Evolutionary conservation across 2,888 invertebrate genomes (phyloP), one percentile per base, ranked within the genome.

Genomic region (Caenorhabditis doughertyi): DNA sequence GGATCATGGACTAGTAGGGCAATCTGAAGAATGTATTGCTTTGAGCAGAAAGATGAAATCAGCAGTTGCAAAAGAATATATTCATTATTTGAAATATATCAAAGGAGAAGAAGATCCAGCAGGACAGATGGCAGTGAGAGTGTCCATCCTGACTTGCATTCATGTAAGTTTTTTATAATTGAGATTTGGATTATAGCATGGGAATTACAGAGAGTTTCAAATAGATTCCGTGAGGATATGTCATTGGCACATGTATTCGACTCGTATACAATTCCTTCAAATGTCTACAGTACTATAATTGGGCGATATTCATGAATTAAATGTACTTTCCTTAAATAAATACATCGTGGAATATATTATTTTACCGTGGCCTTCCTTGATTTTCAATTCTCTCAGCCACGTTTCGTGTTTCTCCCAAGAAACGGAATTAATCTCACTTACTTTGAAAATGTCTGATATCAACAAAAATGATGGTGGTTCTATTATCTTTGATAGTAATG

Each of bases 1-100:
- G 84, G 84, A 84, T 53, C 71, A 79, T 44, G 84, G 84, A 56
- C 25, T 84, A 16, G 81, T 81, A n/a, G 84, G 81, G 9, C 80
- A 82, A 29, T 55, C 72, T 2, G 72, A 67, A 18, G 79, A 79
- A 18, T 79, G 79, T n/a, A 82, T 62, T 49, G 35, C 62, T 2
- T 56, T 80, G 3, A 67, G 74, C 0, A 44, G 55, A 23, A 27
- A 39, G 2, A 58, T 79, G 11, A 77, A 81, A n/a, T 9, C 49
- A 18, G 35, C 35, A 3, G 73, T 81, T 8, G 65, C 67, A 8
- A 47, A 70, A 18, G 84, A 84, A 56, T 49, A 81, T 11, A 67
- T 62, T 13, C 81, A 71, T 51, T 84, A 84, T 55, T 42, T 70
- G 9, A 35, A 32, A 13, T 27, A 74, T 18, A 76, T 82, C 18